Conservation (phyloP, 2,113 vertebrate species). For the Leuciscus idus region DNA sequence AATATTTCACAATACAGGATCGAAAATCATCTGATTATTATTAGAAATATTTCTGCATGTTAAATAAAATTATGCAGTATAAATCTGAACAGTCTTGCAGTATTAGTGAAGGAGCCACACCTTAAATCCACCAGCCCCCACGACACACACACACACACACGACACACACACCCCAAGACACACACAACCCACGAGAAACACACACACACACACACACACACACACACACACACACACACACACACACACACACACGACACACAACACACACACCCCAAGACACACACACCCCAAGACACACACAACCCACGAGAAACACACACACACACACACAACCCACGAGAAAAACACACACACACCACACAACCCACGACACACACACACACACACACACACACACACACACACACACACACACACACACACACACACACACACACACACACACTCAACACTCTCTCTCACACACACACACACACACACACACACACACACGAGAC, state of each 20-base stretch:
- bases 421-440: not conserved
- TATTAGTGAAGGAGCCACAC: constrained; percentile 9
- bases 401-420: not conserved
- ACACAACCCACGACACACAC: too few species aligned
- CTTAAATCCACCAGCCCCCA: constrained; percentile 16
- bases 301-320: too few species aligned
- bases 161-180: not conserved
- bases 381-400: not conserved
- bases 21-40: not conserved
- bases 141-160: not conserved
- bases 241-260: not conserved
- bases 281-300: not conserved
- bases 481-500: not conserved
- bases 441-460: not conserved
- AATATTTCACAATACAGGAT: not conserved
- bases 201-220: not conserved
- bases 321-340: too few species aligned
- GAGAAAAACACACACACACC: too few species aligned
- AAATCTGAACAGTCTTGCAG: constrained; percentile 9
- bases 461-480: too few species aligned
- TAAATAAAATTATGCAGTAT: not conserved
- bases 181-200: not conserved
- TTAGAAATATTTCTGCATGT: not conserved
- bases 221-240: not conserved
- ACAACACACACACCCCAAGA: not conserved